These are phyloP conservation scores for Synanthedon formicaeformis DNA, from an alignment of 2,888 invertebrate genomes.

Conservation along the genomic window DNA sequence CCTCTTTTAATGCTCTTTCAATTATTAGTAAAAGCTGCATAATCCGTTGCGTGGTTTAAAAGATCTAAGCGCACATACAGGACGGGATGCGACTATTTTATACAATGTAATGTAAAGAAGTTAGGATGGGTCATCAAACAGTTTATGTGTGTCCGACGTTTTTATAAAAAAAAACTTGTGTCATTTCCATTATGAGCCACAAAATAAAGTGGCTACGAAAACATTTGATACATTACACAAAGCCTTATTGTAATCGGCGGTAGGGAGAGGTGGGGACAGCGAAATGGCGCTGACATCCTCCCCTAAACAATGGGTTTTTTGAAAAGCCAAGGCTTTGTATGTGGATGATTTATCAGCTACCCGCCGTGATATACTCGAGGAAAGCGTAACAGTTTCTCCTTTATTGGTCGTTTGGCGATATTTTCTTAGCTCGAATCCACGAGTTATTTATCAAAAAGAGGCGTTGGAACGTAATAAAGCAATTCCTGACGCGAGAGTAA, in stretches of 20 bases:
- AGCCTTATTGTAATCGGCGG: slow-evolving; percentile 2
- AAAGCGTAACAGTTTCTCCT: not conserved
- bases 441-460: not conserved
- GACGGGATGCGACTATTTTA: too few species aligned
- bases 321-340: not conserved
- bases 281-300: not conserved
- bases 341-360: slow-evolving; percentile 1
- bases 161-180: too few species aligned
- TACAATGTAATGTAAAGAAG: too few species aligned
- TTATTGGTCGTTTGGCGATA: not conserved
- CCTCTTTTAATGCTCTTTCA: too few species aligned
- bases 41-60: too few species aligned
- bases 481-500: not conserved
- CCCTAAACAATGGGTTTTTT: slow-evolving; percentile 1
- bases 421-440: not conserved
- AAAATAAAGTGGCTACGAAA: not conserved
- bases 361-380: not conserved
- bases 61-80: too few species aligned
- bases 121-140: too few species aligned
- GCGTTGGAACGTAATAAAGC: not conserved
- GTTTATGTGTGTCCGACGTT: too few species aligned
- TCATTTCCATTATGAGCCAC: too few species aligned
- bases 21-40: too few species aligned
- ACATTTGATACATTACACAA: slow-evolving; percentile 2
- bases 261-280: not conserved